Evolutionary conservation across 2,113 vertebrate genomes (phyloP).

Genomic region (Phoxinus phoxinus): DNA sequence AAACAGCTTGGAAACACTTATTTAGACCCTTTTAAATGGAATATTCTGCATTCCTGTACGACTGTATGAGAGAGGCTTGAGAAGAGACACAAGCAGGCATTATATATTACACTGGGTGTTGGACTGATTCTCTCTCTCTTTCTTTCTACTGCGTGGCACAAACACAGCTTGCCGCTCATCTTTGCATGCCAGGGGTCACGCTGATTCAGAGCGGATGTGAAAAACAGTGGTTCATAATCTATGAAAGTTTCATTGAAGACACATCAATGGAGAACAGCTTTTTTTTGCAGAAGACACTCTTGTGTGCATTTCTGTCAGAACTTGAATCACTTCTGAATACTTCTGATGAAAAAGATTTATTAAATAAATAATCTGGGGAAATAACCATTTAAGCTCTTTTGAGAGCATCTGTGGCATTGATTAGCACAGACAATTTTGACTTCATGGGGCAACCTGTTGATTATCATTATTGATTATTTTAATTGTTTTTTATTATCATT

Average conservation of each 20-base stretch:
- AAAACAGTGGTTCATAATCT: slow-evolving; percentile 53
- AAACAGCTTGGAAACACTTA: slow-evolving; percentile 65
- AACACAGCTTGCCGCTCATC: slow-evolving; percentile 58
- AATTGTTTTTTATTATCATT: neutral
- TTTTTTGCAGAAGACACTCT: slow-evolving; percentile 41
- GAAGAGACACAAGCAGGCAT: slow-evolving; percentile 63
- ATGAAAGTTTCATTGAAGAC: slow-evolving; percentile 51
- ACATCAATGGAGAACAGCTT: slow-evolving; percentile 47
- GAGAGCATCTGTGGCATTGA: neutral
- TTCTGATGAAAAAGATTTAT: neutral
- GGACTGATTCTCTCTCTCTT: slow-evolving; percentile 55
- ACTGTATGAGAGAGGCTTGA: slow-evolving; percentile 59
- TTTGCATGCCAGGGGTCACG: slow-evolving; percentile 57
- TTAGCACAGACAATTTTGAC: neutral
- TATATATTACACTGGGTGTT: slow-evolving; percentile 60
- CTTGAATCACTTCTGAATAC: neutral
- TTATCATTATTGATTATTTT: neutral
- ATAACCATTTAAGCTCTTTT: neutral
- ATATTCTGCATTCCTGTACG: slow-evolving; percentile 74
- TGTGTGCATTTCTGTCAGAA: neutral
- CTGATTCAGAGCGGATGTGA: slow-evolving; percentile 57
- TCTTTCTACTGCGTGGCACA: slow-evolving; percentile 45
- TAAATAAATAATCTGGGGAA: neutral
- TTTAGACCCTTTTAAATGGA: slow-evolving; percentile 64
- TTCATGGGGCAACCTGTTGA: neutral